Evolutionary conservation across 2,888 invertebrate genomes (phyloP).

Genomic region (Odontocolon sp.): DNA sequence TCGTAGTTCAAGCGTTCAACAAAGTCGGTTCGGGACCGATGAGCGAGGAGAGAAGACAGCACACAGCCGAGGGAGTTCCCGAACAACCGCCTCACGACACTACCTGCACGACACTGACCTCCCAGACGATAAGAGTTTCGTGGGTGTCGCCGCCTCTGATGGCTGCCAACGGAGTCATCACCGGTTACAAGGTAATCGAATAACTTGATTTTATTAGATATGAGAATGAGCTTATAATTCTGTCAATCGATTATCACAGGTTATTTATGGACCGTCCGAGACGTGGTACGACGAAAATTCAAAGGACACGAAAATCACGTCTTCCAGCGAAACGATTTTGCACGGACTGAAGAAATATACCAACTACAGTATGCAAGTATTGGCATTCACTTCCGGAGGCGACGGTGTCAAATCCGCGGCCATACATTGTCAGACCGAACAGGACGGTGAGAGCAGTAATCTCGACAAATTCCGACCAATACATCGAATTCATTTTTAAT

Average conservation of each 20-base stretch:
- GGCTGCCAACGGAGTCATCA: slow-evolving; percentile 96
- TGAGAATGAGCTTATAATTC: not conserved
- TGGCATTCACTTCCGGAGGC: slow-evolving; percentile 97
- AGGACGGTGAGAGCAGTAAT: slow-evolving; percentile 88
- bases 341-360: slow-evolving; percentile 97
- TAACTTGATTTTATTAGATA: not conserved
- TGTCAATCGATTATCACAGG: slow-evolving; percentile 75
- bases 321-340: slow-evolving; percentile 96
- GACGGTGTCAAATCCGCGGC: slow-evolving; percentile 94
- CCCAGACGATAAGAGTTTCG: slow-evolving; percentile 95
- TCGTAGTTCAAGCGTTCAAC: slow-evolving; percentile 97
- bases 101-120: slow-evolving; percentile 95
- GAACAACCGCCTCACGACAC: slow-evolving; percentile 96
- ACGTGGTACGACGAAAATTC: slow-evolving; percentile 96
- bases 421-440: slow-evolving; percentile 96
- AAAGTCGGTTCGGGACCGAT: slow-evolving; percentile 96
- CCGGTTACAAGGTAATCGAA: slow-evolving; percentile 93
- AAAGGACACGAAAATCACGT: slow-evolving; percentile 94
- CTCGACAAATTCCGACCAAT: not conserved
- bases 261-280: slow-evolving; percentile 94
- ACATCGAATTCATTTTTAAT: not conserved
- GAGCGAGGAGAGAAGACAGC: slow-evolving; percentile 93
- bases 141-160: slow-evolving; percentile 97
- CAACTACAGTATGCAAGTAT: slow-evolving; percentile 98
- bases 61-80: slow-evolving; percentile 96